Base-by-base conservation (phyloP, 2,113 vertebrate genomes). In the Sitta europaea region DNA sequence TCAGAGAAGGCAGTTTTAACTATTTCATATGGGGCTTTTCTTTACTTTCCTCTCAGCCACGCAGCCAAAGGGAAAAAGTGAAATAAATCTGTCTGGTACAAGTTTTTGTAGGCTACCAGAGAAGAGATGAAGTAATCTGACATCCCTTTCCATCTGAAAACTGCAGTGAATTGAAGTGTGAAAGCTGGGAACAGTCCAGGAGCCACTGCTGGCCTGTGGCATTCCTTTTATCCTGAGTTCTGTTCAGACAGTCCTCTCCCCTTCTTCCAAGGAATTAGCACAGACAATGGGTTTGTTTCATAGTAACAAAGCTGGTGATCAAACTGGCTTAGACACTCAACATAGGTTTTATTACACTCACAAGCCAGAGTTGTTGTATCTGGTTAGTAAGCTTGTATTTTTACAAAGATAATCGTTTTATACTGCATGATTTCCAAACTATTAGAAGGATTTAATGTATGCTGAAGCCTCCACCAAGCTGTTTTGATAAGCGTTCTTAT, bases 351-450 rank as follows among this genome's bases (percentile, higher is more conserved):
- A 63, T 61, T 80, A 67, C 50, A n/a, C 72, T 87, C 63, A 18
- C 29, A 70, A 84, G 33, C 58, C 43, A 23, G 61, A 83, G 66
- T 76, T 87, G 47, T 82, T 87, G 55, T 74, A 48, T 54, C 48
- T 84, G 75, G 75, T 93, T 95, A 57, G 79, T 88, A 86, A 94
- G 79, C 82, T 86, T 90, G 61, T 80, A 51, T 88, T 96, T 97
- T 96, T 83, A 93, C 88, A 61, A 66, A 90, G 76, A 78, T 93
- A 87, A 92, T 96, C 6, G 15, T 91, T 96, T 96, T 94, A 91
- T 94, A 77, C 65, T 18, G 13, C 68, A 38, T 68, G 68, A 77
- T 86, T 96, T 96, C 73, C 79, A 92, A 91, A 92, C 82, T 94
- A 92, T 93, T 94, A 92, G 65, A 88, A 88, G 92, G 83, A 88